Percentiles rank a stretch among this genome's conserved stretches.
These are phyloP conservation scores for Platycheirus albimanus DNA, from an alignment of 2,888 invertebrate species.

Conservation along the genomic window DNA sequence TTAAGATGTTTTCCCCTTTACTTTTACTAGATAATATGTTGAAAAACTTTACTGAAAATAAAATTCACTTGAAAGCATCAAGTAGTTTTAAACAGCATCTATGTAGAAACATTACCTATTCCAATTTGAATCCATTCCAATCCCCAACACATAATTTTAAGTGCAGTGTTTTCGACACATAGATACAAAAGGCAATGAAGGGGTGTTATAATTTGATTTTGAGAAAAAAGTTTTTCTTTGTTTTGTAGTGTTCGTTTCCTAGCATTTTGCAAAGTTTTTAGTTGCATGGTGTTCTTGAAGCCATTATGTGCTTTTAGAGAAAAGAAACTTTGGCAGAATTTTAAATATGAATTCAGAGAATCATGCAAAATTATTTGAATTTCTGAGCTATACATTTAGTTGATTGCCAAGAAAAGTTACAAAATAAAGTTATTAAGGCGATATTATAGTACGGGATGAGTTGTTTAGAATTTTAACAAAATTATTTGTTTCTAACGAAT, in stretches of 20 bases:
- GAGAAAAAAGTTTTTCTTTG: conserved; percentile 13
- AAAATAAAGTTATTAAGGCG: conserved; percentile 23
- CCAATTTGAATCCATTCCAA: no score
- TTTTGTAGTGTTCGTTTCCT: conserved; percentile 10
- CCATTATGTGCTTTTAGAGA: conserved; percentile 10
- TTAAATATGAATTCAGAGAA: conserved; percentile 46
- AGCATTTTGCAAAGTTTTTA: conserved; percentile 1
- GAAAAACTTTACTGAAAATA: no score
- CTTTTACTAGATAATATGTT: no score
- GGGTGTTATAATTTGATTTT: conserved; percentile 38
- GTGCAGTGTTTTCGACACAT: conserved; percentile 10
- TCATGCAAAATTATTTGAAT: conserved; percentile 36
- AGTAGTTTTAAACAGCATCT: no score
- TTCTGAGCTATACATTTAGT: conserved; percentile 39
- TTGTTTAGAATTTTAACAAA: no score
- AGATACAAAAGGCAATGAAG: conserved; percentile 14
- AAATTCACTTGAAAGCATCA: no score
- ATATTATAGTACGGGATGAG: neutral
- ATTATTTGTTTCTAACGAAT: no score
- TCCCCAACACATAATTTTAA: neutral
- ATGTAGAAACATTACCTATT: no score
- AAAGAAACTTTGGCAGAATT: conserved; percentile 36
- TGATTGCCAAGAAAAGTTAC: conserved; percentile 31
- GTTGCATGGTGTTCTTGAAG: conserved; percentile 12
- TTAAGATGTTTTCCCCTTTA: no score